Percentiles rank a stretch among this genome's conserved stretches.
Conservation (phyloP, 1,140 invertebrate species). For the Chelonus insularis region DNA sequence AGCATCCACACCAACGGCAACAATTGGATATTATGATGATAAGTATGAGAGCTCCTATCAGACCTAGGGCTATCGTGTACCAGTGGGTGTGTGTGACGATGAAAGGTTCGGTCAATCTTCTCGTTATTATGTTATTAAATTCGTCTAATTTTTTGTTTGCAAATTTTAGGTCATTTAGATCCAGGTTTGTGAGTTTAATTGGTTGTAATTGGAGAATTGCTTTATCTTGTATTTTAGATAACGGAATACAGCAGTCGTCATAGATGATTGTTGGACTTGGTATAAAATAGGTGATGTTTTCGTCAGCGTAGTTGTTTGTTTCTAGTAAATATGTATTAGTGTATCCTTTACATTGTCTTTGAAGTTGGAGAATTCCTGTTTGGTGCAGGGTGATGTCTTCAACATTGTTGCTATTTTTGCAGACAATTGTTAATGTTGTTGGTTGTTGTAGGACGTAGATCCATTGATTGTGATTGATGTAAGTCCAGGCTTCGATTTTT, state of each 20-base stretch:
- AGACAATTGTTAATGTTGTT: constrained; percentile 17
- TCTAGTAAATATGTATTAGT: constrained; percentile 16
- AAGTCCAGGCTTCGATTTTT: constrained; percentile 24
- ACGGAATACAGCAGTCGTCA: constrained; percentile 16
- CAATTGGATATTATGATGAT: constrained; percentile 9
- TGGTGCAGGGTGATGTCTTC: background rate
- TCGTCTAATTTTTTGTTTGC: too few species aligned
- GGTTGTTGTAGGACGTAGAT: constrained; percentile 24
- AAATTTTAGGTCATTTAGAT: too few species aligned
- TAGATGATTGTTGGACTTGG: constrained; percentile 13
- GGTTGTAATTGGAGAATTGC: background rate
- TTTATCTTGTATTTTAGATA: background rate
- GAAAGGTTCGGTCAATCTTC: too few species aligned
- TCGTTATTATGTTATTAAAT: too few species aligned
- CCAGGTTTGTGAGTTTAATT: constrained; percentile 9
- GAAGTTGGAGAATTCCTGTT: constrained; percentile 11
- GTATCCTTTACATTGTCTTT: constrained; percentile 16
- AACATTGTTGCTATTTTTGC: constrained; percentile 4
- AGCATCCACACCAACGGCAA: constrained; percentile 11
- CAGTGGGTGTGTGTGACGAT: constrained; percentile 11
- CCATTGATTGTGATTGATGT: constrained; percentile 22
- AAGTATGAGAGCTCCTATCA: background rate
- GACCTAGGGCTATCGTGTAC: background rate
- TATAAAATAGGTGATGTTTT: too few species aligned
- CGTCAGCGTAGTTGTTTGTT: constrained; percentile 18